These are phyloP conservation scores for Cydia strobilella DNA, from an alignment of 1,140 invertebrate genomes.

Conservation along the genomic window DNA sequence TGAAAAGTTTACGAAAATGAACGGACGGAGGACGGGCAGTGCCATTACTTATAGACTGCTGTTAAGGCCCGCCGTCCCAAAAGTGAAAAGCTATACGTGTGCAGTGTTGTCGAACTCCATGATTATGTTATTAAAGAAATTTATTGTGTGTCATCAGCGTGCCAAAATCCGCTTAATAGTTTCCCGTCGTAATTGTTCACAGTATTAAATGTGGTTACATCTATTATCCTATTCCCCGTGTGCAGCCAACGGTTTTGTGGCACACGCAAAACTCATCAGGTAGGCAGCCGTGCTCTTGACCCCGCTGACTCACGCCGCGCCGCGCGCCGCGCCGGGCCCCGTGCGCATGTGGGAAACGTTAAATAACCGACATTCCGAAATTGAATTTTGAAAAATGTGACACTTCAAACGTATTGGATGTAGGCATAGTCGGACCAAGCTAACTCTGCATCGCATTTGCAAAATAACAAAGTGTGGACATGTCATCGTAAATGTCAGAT, in stretches of 20 bases:
- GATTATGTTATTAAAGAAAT: not conserved
- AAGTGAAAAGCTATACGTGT: too few relatives aligned
- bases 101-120: too few relatives aligned
- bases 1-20: too few relatives aligned
- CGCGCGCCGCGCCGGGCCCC: constrained; percentile 12
- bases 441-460: too few relatives aligned
- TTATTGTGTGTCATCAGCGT: not conserved
- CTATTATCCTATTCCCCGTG: constrained; percentile 21
- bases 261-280: constrained; percentile 63
- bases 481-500: too few relatives aligned
- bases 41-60: too few relatives aligned
- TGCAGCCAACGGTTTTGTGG: constrained; percentile 48
- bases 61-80: too few relatives aligned
- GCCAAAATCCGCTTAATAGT: not conserved
- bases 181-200: not conserved
- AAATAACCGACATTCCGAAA: not conserved
- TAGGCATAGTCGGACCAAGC: too few relatives aligned
- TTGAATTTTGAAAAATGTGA: constrained; percentile 23
- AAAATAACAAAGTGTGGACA: too few relatives aligned
- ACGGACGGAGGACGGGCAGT: too few relatives aligned
- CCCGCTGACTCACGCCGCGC: constrained; percentile 56
- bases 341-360: constrained; percentile 47
- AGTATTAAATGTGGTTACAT: constrained; percentile 9
- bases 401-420: not conserved
- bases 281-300: constrained; percentile 69